Evolutionary conservation across 2,797 vertebrate genomes (phyloP).

Genomic region (Tapera naevia): DNA sequence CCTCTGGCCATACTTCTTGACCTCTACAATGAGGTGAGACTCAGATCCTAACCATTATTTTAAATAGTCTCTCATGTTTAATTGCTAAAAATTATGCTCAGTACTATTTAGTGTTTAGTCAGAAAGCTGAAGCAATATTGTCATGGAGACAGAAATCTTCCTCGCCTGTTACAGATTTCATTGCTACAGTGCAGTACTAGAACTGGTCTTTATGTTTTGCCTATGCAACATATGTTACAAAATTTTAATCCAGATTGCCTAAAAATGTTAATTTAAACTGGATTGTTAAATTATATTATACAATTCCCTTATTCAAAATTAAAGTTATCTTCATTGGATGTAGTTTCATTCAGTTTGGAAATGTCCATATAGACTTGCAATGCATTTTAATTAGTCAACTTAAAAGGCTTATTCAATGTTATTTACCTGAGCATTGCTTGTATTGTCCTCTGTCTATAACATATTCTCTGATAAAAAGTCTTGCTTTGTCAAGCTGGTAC

Average conservation of each 20-base stretch:
- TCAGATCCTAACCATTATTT: not conserved
- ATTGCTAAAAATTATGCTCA: not conserved
- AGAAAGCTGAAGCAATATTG: constrained; percentile 19
- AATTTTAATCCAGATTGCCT: not conserved
- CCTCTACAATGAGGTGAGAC: not conserved
- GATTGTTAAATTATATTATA: not conserved
- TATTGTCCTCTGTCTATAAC: not conserved
- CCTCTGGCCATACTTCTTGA: not conserved
- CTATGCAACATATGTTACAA: not conserved
- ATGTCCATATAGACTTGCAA: not conserved
- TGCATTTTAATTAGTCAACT: not conserved
- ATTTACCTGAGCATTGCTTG: not conserved
- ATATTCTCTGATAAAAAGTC: not conserved
- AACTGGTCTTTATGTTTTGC: not conserved
- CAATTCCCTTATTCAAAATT: not conserved
- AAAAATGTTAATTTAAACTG: not conserved
- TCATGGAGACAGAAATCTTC: constrained; percentile 33
- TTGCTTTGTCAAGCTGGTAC: not conserved
- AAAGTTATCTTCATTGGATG: not conserved
- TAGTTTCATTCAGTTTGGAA: not conserved
- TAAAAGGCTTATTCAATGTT: not conserved
- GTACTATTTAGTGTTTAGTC: not conserved
- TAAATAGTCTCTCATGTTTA: not conserved
- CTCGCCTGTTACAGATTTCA: constrained; percentile 12
- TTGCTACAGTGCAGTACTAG: not conserved